A percentile compares a stretch with the other conserved stretches of the same genome.
Conservation (phyloP, 2,797 vertebrate species). For the Apogon talboti region DNA sequence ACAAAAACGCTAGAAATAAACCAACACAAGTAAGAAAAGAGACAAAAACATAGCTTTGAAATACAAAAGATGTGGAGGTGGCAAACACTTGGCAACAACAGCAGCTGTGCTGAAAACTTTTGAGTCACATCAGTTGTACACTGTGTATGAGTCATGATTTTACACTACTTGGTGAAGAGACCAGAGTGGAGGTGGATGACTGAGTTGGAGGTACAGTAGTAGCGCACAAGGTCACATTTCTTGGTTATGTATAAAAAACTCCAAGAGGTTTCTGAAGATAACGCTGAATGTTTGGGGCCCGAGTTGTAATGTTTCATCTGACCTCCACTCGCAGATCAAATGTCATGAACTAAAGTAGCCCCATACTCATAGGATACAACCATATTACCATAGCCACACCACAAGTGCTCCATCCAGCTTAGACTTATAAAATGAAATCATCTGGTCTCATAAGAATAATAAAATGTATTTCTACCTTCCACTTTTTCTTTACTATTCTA, state of each 20-base stretch:
- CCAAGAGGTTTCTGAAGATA: constrained; percentile 36
- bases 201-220: constrained; percentile 26
- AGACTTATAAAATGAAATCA: constrained; percentile 40
- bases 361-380: constrained; percentile 25
- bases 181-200: constrained; percentile 25
- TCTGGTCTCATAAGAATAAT: background rate
- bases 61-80: constrained; percentile 19
- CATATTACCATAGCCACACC: constrained; percentile 10
- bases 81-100: constrained; percentile 20
- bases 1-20: constrained; percentile 1
- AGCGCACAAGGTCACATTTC: constrained; percentile 53
- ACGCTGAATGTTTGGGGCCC: constrained; percentile 25
- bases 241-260: constrained; percentile 50
- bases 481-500: constrained; percentile 44
- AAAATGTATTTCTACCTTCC: constrained; percentile 25
- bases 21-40: background rate
- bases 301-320: constrained; percentile 10
- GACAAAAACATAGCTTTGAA: constrained; percentile 1
- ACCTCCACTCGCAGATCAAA: constrained; percentile 42
- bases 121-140: constrained; percentile 37
- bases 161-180: constrained; percentile 19
- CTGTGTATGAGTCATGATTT: constrained; percentile 39
- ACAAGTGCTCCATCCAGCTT: constrained; percentile 6
- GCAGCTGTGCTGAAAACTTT: constrained; percentile 34
- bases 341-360: constrained; percentile 32